These are phyloP conservation scores for Indicator indicator DNA, from an alignment of 2,113 vertebrate genomes.

Conservation along the genomic window DNA sequence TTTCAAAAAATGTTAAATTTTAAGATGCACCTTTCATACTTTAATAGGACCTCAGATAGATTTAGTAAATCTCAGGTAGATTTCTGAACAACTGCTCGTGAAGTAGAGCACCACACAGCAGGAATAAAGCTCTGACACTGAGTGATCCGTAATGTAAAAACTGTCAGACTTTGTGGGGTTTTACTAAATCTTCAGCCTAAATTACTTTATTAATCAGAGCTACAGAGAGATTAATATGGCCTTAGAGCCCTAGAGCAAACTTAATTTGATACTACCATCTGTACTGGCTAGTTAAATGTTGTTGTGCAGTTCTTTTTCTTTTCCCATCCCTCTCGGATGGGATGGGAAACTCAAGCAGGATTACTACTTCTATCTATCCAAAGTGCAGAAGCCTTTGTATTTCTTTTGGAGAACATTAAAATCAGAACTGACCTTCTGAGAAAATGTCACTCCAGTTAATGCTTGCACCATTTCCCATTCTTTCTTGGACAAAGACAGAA, in stretches of 20 bases:
- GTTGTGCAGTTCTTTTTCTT: not conserved
- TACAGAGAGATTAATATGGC: not conserved
- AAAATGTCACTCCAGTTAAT: not conserved
- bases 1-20: not conserved
- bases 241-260: not conserved
- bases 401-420: not conserved
- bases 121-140: not conserved
- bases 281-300: not conserved
- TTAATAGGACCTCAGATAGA: not conserved
- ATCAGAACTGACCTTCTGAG: not conserved
- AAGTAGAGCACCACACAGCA: not conserved
- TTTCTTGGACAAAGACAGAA: not conserved
- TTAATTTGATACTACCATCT: not conserved
- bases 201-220: slow-evolving; percentile 18
- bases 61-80: not conserved
- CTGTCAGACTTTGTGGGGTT: not conserved
- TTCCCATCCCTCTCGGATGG: not conserved
- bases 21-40: not conserved
- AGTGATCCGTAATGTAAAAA: not conserved
- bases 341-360: not conserved
- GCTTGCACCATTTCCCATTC: not conserved
- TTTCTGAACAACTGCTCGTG: not conserved
- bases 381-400: not conserved
- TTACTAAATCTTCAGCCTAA: slow-evolving; percentile 14
- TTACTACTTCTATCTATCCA: not conserved